These are phyloP conservation scores for Strix uralensis DNA, from an alignment of 2,113 vertebrate species.

Conservation along the genomic window DNA sequence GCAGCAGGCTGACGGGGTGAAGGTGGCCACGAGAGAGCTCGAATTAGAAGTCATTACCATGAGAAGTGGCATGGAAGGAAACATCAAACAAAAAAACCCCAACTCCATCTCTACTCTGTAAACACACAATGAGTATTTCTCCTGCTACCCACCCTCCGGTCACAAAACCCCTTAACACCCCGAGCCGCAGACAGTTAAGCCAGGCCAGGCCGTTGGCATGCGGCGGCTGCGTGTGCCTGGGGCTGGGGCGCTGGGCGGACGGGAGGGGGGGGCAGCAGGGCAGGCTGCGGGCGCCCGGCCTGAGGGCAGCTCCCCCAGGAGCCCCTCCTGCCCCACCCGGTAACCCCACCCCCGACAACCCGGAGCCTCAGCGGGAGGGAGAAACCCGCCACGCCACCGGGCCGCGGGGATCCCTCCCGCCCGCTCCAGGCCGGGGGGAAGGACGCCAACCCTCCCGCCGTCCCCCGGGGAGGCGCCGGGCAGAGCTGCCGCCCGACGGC, in stretches of 20 bases:
- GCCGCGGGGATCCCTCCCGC: not conserved
- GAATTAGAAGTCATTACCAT: not conserved
- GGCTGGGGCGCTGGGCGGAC: not conserved
- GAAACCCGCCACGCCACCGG: not conserved
- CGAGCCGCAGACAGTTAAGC: fast-evolving
- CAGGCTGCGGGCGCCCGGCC: not conserved
- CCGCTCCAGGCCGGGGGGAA: not conserved
- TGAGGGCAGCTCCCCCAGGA: not conserved
- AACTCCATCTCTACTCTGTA: not conserved
- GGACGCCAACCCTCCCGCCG: not conserved
- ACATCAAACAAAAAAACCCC: not conserved
- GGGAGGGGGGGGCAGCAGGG: too few relatives aligned
- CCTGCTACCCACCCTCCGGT: not conserved
- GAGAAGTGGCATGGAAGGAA: not conserved
- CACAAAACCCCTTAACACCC: fast-evolving
- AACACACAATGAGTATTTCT: not conserved
- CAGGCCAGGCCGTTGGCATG: not conserved
- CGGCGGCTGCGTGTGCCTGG: fast-evolving
- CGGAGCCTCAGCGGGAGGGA: not conserved
- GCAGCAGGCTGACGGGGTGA: not conserved
- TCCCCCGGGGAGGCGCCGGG: not conserved
- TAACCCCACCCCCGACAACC: too few relatives aligned
- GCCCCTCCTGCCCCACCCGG: fast-evolving
- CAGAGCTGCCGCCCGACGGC: not conserved
- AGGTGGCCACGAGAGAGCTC: not conserved